Conservation (phyloP, 2,797 vertebrate species). For the Syngnathus rostellatus region DNA sequence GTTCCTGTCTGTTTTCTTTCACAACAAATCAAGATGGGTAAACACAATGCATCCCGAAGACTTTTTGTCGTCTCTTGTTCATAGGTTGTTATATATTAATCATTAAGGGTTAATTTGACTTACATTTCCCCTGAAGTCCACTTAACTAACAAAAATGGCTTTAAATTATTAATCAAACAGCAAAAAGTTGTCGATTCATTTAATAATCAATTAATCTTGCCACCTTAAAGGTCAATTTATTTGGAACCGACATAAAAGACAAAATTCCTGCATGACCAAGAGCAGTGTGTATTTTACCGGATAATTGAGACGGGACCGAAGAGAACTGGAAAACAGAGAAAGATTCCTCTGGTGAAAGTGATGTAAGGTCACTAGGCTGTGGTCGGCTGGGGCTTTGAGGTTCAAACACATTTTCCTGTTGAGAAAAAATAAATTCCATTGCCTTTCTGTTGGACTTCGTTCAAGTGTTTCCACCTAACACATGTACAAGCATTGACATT, state of each 20-base stretch:
- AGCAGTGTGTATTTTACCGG: slow-evolving; percentile 49
- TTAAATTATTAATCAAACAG: not conserved
- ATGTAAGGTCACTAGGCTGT: slow-evolving; percentile 30
- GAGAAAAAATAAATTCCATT: slow-evolving; percentile 26
- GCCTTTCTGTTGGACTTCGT: slow-evolving; percentile 6
- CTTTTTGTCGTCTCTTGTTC: too few species aligned
- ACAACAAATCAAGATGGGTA: too few species aligned
- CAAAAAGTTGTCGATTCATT: not conserved
- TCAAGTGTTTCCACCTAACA: not conserved
- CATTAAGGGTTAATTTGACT: too few species aligned
- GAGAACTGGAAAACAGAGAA: slow-evolving; percentile 21
- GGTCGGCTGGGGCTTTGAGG: slow-evolving; percentile 29
- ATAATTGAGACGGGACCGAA: slow-evolving; percentile 36
- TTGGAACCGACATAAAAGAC: not conserved
- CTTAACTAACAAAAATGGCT: too few species aligned
- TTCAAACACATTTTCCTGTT: slow-evolving; percentile 46
- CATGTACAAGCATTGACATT: not conserved
- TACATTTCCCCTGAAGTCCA: too few species aligned
- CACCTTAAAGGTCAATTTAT: not conserved
- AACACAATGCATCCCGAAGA: too few species aligned
- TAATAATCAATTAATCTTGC: too few species aligned
- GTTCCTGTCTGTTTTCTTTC: too few species aligned
- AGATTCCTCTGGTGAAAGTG: slow-evolving; percentile 16
- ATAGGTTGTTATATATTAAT: too few species aligned
- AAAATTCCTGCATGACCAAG: slow-evolving; percentile 10